Base-by-base conservation (phyloP, 2,888 invertebrate genomes). In the Dioctria rufipes region DNA sequence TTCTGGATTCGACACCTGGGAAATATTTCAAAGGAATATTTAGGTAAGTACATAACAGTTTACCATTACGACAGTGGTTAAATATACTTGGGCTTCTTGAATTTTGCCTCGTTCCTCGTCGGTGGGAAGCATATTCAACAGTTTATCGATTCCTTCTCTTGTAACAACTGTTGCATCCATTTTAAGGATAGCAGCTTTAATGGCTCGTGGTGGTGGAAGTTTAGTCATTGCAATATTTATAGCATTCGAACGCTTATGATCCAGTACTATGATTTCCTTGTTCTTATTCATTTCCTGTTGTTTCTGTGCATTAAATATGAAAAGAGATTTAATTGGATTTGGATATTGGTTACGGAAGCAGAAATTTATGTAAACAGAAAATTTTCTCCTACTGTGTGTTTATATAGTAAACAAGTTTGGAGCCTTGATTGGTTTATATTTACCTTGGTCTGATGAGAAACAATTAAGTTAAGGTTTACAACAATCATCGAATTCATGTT, bases 151-250 rank as follows among this genome's bases (percentile, higher is more conserved):
- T 42, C 98, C 98, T 90, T 99, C 99, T 85, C 98, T 92, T 85
- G 98, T 99, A 90, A 99, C 96, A 67, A 99, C 97, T 1, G 98
- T 96, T 2, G 96, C 96, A 88, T 99, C 99, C 98, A 99, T 99
- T 90, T 99, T 99, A 88, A 99, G 91, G 83, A 98, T 97, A 42
- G 99, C 99, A n/a, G 98, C 96, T 88, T 99, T 99, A 83, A 99
- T 99, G 5, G 98, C 97, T 83, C 98, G 93, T 0, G 98, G 97
- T 0, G 98, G 98, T 3, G 99, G 99, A 83, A 99, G 90, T 88
- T 98, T 99, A 39, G 99, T 99, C 95, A 99, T 96, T 13, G 98
- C 98, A 85, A 99, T 99, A 88, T 99, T 99, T 85, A 99, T 99
- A 61, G 98, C 98, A 89, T 99, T 99, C 5, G 99, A 99, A 83